Evolutionary conservation across 2,113 vertebrate genomes (phyloP), one percentile per base, ranked within the genome.

Genomic region (Microcebus tavaratra): DNA sequence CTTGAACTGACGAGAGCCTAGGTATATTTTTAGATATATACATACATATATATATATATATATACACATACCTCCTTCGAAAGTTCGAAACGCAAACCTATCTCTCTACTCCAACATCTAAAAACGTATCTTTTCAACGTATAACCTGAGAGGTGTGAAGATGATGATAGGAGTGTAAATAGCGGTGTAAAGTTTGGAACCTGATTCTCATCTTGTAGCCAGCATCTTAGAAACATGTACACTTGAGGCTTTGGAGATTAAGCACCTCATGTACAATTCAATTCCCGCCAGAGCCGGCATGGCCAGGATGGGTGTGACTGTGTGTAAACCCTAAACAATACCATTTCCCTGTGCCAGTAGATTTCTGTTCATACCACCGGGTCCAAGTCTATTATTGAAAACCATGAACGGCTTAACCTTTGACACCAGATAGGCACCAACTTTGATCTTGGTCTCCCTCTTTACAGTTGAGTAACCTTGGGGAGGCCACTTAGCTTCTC

Each of bases 91-190:
- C 10, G 68, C 42, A 76, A 67, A 57, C 11, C 21, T 50, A 36
- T 53, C 27, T 67, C 39, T 96, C 55, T 59, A 63, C 25, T 36
- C 61, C 50, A 21, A 11, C 13, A 50, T 61, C 78, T 72, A 50
- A 89, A 86, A 57, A 79, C 67, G 1, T 12, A 36, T 65, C 17
- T 95, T 61, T 84, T 42, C 75, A 45, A 5, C 42, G n/a, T 55
- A 88, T 92, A 88, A 83, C 84, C 72, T 88, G 88, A 78, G 67
- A 73, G 36, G 59, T 34, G 27, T 25, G 48, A 91, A 75, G 85
- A 50, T 48, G 45, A 59, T 67, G 85, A 86, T 4, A n/a, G 48
- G 23, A 55, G 12, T 48, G 72, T 59, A 78, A 93, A 91, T 34
- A 81, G 80, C 36, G 88, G 17, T 12, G 20, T 65, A 57, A 78